Evolutionary conservation across 2,797 vertebrate species (phyloP).

Genomic region (Chelidonichthys spinosus): DNA sequence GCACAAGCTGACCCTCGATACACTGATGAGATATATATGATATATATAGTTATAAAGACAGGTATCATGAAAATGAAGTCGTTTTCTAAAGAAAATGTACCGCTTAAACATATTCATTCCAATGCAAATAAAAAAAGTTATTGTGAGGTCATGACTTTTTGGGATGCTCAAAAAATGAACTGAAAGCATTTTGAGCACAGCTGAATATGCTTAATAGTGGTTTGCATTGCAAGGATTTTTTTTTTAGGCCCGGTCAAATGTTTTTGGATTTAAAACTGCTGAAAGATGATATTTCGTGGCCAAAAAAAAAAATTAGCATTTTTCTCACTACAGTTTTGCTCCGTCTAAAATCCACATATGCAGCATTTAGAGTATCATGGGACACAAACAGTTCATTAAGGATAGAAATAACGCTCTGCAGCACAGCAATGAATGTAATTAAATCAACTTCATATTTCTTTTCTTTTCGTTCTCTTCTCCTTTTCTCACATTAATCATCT

Average conservation of each 20-base stretch:
- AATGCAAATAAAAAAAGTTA: background rate
- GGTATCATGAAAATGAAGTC: background rate
- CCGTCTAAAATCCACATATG: background rate
- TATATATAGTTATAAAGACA: background rate
- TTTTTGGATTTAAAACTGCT: constrained; percentile 20
- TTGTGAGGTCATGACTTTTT: background rate
- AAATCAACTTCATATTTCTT: background rate
- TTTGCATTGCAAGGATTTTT: constrained; percentile 4
- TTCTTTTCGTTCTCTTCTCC: background rate
- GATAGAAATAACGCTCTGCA: background rate
- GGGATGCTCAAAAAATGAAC: background rate
- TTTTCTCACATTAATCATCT: background rate
- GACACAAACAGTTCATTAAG: too few relatives aligned
- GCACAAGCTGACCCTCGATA: background rate
- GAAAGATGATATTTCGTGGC: constrained; percentile 14
- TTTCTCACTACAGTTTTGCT: background rate
- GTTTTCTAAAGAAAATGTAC: background rate
- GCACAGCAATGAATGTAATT: background rate
- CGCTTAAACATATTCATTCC: background rate
- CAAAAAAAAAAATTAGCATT: background rate
- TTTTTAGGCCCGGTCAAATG: background rate
- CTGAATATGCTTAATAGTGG: constrained; percentile 22
- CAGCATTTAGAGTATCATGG: background rate
- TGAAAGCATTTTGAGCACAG: background rate
- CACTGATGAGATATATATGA: background rate